A percentile compares a stretch with the other conserved stretches of the same genome.
Conservation (phyloP, 1,140 invertebrate genomes). For the Lordiphosa collinella region DNA sequence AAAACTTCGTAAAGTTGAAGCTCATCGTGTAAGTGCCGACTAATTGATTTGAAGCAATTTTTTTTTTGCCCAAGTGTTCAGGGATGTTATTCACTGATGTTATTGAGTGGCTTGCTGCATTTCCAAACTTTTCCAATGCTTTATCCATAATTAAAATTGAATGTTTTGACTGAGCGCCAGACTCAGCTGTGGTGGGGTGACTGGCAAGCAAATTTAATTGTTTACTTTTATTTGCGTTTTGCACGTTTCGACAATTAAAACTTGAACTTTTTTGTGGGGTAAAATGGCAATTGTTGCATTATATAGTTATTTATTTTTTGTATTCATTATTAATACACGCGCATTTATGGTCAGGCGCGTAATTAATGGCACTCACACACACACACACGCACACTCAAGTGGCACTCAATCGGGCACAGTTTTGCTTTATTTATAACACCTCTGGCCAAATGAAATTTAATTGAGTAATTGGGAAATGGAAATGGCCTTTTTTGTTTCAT, state of each 20-base stretch:
- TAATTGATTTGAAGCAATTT: too few species aligned
- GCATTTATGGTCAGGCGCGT: slow-evolving; percentile 27
- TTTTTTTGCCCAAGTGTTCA: too few species aligned
- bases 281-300: slow-evolving; percentile 47
- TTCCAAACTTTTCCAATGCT: too few species aligned
- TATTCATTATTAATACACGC: slow-evolving; percentile 61
- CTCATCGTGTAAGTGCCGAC: too few species aligned
- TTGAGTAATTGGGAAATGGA: slow-evolving; percentile 67
- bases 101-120: too few species aligned
- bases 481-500: slow-evolving; percentile 59
- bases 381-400: slow-evolving; percentile 7
- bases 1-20: too few species aligned
- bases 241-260: slow-evolving; percentile 49
- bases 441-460: slow-evolving; percentile 48
- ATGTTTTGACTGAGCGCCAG: too few species aligned
- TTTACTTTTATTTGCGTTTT: slow-evolving; percentile 54
- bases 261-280: slow-evolving; percentile 44
- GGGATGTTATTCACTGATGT: too few species aligned
- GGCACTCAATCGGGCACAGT: not conserved
- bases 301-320: slow-evolving; percentile 61
- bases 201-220: slow-evolving; percentile 41
- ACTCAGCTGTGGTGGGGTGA: too few species aligned
- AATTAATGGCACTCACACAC: slow-evolving; percentile 47
- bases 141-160: too few species aligned
- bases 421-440: slow-evolving; percentile 59